Percentiles rank a stretch among this genome's conserved stretches.
These are phyloP conservation scores for Asbolus verrucosus DNA, from an alignment of 1,140 invertebrate species.

Conservation along the genomic window DNA sequence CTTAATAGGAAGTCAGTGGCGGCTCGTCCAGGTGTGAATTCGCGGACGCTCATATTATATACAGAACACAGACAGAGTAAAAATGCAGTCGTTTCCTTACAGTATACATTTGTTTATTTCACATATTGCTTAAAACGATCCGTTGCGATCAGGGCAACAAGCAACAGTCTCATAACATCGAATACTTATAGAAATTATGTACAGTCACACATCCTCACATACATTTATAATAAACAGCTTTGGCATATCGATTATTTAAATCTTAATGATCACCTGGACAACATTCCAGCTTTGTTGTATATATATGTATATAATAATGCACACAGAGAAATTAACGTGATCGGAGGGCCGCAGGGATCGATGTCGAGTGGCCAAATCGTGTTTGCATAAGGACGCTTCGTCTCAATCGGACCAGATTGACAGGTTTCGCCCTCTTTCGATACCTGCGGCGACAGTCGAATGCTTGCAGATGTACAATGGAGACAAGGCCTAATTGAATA, in stretches of 20 bases:
- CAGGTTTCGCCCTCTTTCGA: slow-evolving; percentile 31
- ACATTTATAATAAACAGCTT: slow-evolving; percentile 51
- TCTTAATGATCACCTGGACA: slow-evolving; percentile 34
- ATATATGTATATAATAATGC: slow-evolving; percentile 30
- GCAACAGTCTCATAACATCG: slow-evolving; percentile 65
- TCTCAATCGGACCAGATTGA: slow-evolving; percentile 44
- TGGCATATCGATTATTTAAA: slow-evolving; percentile 45
- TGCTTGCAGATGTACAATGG: slow-evolving; percentile 58
- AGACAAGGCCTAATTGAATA: slow-evolving; percentile 37
- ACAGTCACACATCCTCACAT: slow-evolving; percentile 57
- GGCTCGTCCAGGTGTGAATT: slow-evolving; percentile 49
- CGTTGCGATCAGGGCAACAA: slow-evolving; percentile 55
- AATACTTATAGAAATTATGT: slow-evolving; percentile 60
- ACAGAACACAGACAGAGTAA: slow-evolving; percentile 47
- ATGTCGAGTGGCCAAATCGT: slow-evolving; percentile 33
- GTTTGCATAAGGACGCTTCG: slow-evolving; percentile 49
- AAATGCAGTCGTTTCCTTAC: slow-evolving; percentile 56
- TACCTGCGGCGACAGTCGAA: slow-evolving; percentile 57
- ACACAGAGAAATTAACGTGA: slow-evolving; percentile 38
- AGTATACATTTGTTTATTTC: slow-evolving; percentile 63
- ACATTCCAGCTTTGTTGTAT: slow-evolving; percentile 38
- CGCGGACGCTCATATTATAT: slow-evolving; percentile 25
- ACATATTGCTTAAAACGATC: slow-evolving; percentile 60
- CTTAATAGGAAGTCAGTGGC: slow-evolving; percentile 33
- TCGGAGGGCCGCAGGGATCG: slow-evolving; percentile 37